These are phyloP conservation scores for Vulpes lagopus DNA, from an alignment of 2,113 vertebrate genomes.

Conservation along the genomic window DNA sequence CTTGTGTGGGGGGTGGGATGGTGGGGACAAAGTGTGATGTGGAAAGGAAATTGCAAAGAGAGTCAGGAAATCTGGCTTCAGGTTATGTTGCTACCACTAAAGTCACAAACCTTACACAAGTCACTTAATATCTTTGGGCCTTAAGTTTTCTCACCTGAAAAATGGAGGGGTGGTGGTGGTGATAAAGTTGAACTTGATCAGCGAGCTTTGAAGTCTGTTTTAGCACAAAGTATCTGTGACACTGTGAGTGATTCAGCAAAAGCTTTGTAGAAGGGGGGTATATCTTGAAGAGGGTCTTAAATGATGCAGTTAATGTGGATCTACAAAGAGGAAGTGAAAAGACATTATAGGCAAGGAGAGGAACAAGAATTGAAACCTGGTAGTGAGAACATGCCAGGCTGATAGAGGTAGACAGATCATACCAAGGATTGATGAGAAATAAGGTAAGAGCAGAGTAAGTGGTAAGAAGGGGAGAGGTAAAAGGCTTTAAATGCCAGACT, in stretches of 20 bases:
- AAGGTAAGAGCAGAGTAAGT: slow-evolving; percentile 13
- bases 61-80: slow-evolving; percentile 36
- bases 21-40: neutral
- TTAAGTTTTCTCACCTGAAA: slow-evolving; percentile 56
- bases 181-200: slow-evolving; percentile 37
- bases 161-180: neutral
- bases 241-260: neutral
- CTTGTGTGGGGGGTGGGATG: neutral
- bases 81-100: slow-evolving; percentile 48
- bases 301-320: slow-evolving; percentile 25
- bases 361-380: neutral
- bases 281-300: slow-evolving; percentile 25
- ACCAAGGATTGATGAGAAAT: slow-evolving; percentile 14
- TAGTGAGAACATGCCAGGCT: neutral
- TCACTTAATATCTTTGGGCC: slow-evolving; percentile 29
- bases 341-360: neutral
- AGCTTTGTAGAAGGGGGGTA: neutral
- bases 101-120: neutral
- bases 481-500: neutral
- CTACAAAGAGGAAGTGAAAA: neutral
- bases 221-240: slow-evolving; percentile 19
- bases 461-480: neutral
- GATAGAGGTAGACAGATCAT: neutral
- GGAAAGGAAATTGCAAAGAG: slow-evolving; percentile 48
- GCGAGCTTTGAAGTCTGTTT: slow-evolving; percentile 24